Evolutionary conservation across 2,113 vertebrate species (phyloP), one percentile per base, ranked within the genome.

Genomic region (Strix aluco): DNA sequence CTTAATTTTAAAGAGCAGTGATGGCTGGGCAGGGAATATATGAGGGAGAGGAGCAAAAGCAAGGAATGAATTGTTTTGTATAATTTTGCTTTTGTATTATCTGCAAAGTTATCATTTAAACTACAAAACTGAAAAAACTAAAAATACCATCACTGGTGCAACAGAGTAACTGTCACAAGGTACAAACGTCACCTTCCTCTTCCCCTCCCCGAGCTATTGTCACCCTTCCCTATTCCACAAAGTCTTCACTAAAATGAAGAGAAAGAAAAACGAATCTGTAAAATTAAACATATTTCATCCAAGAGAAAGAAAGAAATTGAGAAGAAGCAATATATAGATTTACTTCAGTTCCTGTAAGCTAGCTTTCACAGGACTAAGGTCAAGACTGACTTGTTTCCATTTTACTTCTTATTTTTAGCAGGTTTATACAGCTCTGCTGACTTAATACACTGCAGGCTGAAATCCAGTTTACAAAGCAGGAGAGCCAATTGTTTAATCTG

Each of bases 1-100:
- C 86, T 96, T 94, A 89, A 86, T 95, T 96, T 87, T 94, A 95
- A 92, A 95, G 42, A 90, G 26, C 67, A 57, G 44, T 5, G 32
- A 89, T 0, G 1, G 9, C 46, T 78, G 47, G 40, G 27, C 4
- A 2, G 49, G 54, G 42, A 78, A 63, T 94, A 78, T 63, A 69
- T 52, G 46, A 3, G 10, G 57, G 23, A 91, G 52, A 85, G 61
- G 11, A 72, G 51, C 8, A 93, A 81, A 90, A 77, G 20, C 36
- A 90, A 88, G 44, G 46, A 96, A 82, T 65, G 2, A 67, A 61
- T 61, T 84, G 13, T 9, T 70, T 70, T 47, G 57, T 69, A 36
- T 62, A 0, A 42, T 63, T 92, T 84, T 86, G 46, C 49, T 44
- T 86, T 84, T 91, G 44, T 19, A 17, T 75, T 81, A 73, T 51